These are phyloP conservation scores for Hyles euphorbiae DNA, from an alignment of 1,140 invertebrate species.

Conservation along the genomic window DNA sequence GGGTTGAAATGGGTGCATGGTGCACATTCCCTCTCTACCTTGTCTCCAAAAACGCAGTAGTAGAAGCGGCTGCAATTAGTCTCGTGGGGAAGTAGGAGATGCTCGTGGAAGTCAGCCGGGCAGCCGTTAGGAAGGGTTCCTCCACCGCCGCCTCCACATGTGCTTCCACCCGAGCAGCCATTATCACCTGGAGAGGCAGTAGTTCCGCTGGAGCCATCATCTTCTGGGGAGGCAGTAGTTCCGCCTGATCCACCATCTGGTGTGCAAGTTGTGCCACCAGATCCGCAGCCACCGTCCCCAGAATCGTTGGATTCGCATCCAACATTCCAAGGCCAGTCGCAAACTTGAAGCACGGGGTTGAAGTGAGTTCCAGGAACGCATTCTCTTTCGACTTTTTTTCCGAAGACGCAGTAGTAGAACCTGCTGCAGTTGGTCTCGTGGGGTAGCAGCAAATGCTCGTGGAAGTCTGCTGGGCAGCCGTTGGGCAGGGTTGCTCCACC, in stretches of 20 bases:
- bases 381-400: slow-evolving; percentile 23
- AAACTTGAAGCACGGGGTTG: slow-evolving; percentile 15
- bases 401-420: slow-evolving; percentile 39
- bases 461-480: slow-evolving; percentile 32
- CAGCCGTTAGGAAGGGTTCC: slow-evolving; percentile 22
- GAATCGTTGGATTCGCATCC: too few relatives aligned
- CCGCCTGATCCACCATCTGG: too few relatives aligned
- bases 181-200: too few relatives aligned
- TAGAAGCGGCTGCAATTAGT: slow-evolving; percentile 34
- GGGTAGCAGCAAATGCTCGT: slow-evolving; percentile 27
- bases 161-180: neutral
- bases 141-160: neutral
- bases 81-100: slow-evolving; percentile 34
- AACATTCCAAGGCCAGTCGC: slow-evolving; percentile 23
- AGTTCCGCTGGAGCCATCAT: too few relatives aligned
- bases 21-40: slow-evolving; percentile 24
- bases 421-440: slow-evolving; percentile 30
- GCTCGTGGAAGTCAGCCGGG: slow-evolving; percentile 27
- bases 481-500: slow-evolving; percentile 11
- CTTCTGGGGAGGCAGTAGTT: too few relatives aligned
- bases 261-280: too few relatives aligned
- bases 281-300: neutral
- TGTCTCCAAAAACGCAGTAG: slow-evolving; percentile 32
- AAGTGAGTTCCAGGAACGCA: slow-evolving; percentile 21
- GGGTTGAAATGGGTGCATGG: slow-evolving; percentile 13